Conservation (phyloP, 2,797 vertebrate genomes). For the Urosaurus nigricauda region DNA sequence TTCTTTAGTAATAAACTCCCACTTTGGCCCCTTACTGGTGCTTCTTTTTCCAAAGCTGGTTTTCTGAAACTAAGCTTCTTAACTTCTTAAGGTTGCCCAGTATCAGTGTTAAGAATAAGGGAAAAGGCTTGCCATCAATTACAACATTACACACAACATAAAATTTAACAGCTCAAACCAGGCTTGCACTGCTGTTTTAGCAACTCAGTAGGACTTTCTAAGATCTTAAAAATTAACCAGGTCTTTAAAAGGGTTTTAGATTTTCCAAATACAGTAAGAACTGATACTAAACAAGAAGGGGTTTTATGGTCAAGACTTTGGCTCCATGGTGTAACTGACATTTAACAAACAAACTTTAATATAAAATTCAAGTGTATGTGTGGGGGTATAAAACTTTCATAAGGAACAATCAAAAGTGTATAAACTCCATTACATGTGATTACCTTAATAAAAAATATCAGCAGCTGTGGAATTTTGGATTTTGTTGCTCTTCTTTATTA, state of each 20-base stretch:
- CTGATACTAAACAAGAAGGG: constrained; percentile 42
- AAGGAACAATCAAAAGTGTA: too few relatives aligned
- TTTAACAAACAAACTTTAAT: background rate
- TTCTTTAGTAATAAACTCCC: constrained; percentile 72
- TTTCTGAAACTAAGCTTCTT: constrained; percentile 64
- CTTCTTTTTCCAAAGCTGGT: constrained; percentile 73
- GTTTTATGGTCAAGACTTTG: constrained; percentile 44
- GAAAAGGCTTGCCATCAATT: constrained; percentile 86
- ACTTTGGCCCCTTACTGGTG: constrained; percentile 73
- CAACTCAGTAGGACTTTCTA: constrained; percentile 75
- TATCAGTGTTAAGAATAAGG: constrained; percentile 80
- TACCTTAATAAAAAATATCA: too few relatives aligned
- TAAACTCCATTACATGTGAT: too few relatives aligned
- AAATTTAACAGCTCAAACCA: constrained; percentile 85
- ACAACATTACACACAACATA: constrained; percentile 87
- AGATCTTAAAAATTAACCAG: constrained; percentile 80
- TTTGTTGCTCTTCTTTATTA: background rate
- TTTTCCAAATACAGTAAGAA: constrained; percentile 57
- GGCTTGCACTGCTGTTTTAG: constrained; percentile 82
- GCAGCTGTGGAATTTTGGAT: too few relatives aligned
- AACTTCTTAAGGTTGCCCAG: constrained; percentile 76
- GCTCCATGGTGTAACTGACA: background rate
- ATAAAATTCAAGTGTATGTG: too few relatives aligned
- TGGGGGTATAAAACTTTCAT: too few relatives aligned
- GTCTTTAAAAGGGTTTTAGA: constrained; percentile 62